A percentile compares a stretch with the other conserved stretches of the same genome.
phyloP scores from a whole-genome alignment of 2,888 invertebrate species.

The Agrilus cyanescens region DNA sequence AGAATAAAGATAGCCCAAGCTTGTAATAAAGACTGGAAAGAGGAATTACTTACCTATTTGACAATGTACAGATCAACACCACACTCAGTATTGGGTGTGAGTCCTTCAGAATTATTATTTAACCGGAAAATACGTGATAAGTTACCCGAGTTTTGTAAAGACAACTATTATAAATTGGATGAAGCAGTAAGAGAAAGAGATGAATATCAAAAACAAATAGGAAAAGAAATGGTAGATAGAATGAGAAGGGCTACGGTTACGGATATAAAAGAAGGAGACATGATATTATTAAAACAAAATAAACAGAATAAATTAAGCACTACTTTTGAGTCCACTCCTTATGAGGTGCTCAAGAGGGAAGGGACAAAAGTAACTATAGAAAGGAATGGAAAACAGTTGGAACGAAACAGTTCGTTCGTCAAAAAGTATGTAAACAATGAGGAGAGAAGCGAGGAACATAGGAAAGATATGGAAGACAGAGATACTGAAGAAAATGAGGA shows the following conservation, averaged over 20 bases:
- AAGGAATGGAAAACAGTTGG: no score
- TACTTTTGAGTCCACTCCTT: no score
- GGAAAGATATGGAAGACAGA: no score
- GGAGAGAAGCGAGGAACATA: no score
- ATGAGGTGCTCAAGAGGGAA: no score
- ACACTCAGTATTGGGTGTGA: slow-evolving; percentile 19
- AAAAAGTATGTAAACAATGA: no score
- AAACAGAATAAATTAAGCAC: background rate
- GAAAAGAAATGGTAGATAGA: slow-evolving; percentile 3
- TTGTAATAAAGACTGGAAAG: slow-evolving; percentile 11
- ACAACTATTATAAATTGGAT: no score
- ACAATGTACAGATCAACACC: slow-evolving; percentile 18
- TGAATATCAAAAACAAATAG: slow-evolving; percentile 2
- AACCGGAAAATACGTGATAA: slow-evolving; percentile 15
- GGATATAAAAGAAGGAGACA: background rate
- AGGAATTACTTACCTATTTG: slow-evolving; percentile 14
- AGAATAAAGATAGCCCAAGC: slow-evolving; percentile 10
- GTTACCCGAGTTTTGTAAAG: slow-evolving; percentile 14
- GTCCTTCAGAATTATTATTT: slow-evolving; percentile 18
- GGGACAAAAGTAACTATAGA: no score
- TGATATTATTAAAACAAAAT: background rate
- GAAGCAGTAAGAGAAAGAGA: slow-evolving; percentile 5
- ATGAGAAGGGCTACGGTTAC: slow-evolving; percentile 1
- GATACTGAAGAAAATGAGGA: no score
- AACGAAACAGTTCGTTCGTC: no score